Evolutionary conservation across 2,113 vertebrate species (phyloP), one percentile per base, ranked within the genome.

Genomic region (Romanogobio albipinnatus): DNA sequence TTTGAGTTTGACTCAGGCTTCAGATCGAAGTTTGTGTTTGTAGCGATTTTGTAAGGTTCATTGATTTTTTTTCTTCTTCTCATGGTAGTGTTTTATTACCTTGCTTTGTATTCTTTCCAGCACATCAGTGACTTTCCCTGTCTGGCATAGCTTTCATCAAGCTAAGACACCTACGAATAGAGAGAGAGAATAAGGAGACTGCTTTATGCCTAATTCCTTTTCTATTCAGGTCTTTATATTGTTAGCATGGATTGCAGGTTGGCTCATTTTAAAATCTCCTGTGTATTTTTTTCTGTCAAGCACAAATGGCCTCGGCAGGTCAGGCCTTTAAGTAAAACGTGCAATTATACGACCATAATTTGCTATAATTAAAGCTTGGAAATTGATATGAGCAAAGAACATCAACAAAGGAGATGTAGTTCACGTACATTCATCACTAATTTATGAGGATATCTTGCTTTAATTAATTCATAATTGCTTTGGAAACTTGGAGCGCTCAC

Each of bases 391-490:
- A 58, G 80, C 11, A 26, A 5, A 79, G 81, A 75, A 83, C 84
- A 75, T 81, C 79, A 75, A 89, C 81, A 76, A 24, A 84, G 81
- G 66, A 82, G 70, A 43, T 79, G 45, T 64, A 78, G 85, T 70
- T 83, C n/a, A 64, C 47, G 78, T 90, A 88, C 68, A 83, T 66
- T 71, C 59, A 77, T 86, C 82, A 85, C 80, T 68, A 87, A 89
- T 90, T 89, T 76, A 64, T 80, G 79, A 84, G 85, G 83, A 90
- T 89, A 85, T 89, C 86, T 81, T n/a, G 53, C 75, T 87, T 86
- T 89, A 89, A 91, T 90, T 89, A 89, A 90, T 89, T 88, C 85
- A 85, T 89, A 91, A 91, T 90, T 88, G 88, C 88, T 81, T 84
- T 81, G 76, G 86, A 90, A 90, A 84, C 86, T 86, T 51, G 0